A percentile compares a stretch with the other conserved stretches of the same genome.
Evolutionary conservation across 1,140 invertebrate species (phyloP).

Genomic region (Rhyacophila brunnea): DNA sequence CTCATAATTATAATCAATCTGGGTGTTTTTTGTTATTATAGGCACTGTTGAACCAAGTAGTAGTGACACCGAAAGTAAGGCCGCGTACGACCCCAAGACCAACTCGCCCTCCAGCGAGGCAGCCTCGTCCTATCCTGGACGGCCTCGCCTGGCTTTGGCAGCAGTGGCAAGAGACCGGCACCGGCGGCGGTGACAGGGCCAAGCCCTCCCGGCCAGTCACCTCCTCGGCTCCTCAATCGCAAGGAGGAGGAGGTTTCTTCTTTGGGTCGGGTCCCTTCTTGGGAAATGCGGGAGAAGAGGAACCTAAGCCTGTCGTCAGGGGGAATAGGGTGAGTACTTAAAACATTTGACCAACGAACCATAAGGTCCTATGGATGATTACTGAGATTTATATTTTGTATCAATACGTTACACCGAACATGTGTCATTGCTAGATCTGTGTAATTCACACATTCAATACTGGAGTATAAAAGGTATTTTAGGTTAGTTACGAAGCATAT

Average conservation of each 20-base stretch:
- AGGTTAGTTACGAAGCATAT: no score
- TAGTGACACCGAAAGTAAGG: slow-evolving; percentile 51
- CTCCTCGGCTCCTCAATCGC: slow-evolving; percentile 39
- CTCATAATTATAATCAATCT: no score
- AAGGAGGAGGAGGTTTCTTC: slow-evolving; percentile 48
- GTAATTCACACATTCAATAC: no score
- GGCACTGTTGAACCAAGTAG: slow-evolving; percentile 56
- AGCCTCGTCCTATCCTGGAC: slow-evolving; percentile 49
- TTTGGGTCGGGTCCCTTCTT: slow-evolving; percentile 53
- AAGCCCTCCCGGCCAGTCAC: slow-evolving; percentile 37
- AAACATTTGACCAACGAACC: no score
- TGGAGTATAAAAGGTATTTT: no score
- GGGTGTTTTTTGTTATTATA: no score
- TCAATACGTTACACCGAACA: no score
- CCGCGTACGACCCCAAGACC: slow-evolving; percentile 44
- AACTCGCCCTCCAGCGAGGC: slow-evolving; percentile 39
- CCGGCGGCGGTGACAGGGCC: slow-evolving; percentile 34
- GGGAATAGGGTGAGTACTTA: slow-evolving; percentile 34
- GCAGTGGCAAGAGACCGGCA: slow-evolving; percentile 52
- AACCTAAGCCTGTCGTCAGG: slow-evolving; percentile 9
- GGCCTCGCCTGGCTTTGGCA: slow-evolving; percentile 55
- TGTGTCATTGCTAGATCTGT: no score
- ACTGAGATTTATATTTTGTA: no score
- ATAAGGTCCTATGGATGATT: no score
- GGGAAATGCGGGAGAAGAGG: slow-evolving; percentile 47